phyloP scores from a whole-genome alignment of 2,113 vertebrate species.

The Peromyscus maniculatus region DNA sequence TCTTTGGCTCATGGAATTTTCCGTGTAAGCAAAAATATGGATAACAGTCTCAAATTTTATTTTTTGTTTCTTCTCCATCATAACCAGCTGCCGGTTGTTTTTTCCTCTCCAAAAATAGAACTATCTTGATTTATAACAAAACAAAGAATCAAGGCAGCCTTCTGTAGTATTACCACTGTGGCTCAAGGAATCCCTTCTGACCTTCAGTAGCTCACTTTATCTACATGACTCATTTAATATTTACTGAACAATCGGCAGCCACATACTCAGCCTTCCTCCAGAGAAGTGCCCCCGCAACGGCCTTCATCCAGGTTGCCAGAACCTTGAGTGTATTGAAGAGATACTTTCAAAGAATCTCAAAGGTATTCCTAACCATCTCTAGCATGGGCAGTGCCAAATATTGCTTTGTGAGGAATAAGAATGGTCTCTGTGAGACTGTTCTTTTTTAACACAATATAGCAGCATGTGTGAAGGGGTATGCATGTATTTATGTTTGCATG shows the following conservation, averaged over 20 bases:
- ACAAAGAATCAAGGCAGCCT: conserved; percentile 23
- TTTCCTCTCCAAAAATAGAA: conserved; percentile 57
- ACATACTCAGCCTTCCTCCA: not conserved
- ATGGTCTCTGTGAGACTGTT: not conserved
- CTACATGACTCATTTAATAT: not conserved
- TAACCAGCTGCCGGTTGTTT: not conserved
- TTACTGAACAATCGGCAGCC: not conserved
- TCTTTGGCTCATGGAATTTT: conserved; percentile 4
- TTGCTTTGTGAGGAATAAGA: not conserved
- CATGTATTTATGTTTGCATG: not conserved
- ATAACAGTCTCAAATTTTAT: conserved; percentile 24
- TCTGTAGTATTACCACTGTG: not conserved
- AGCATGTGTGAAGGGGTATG: not conserved
- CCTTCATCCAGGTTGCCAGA: not conserved
- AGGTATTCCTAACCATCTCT: not conserved
- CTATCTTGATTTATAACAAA: conserved; percentile 32
- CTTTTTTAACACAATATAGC: not conserved
- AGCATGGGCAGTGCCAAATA: not conserved
- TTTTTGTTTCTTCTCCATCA: conserved; percentile 40
- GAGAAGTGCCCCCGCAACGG: not conserved
- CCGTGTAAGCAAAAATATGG: conserved; percentile 26
- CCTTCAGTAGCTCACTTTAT: not conserved
- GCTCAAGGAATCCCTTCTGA: not conserved
- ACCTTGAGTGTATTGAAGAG: not conserved
- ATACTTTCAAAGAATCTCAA: not conserved